Evolutionary conservation across 2,888 invertebrate genomes (phyloP), one percentile per base, ranked within the genome.

Genomic region (Melanostoma mellinum): DNA sequence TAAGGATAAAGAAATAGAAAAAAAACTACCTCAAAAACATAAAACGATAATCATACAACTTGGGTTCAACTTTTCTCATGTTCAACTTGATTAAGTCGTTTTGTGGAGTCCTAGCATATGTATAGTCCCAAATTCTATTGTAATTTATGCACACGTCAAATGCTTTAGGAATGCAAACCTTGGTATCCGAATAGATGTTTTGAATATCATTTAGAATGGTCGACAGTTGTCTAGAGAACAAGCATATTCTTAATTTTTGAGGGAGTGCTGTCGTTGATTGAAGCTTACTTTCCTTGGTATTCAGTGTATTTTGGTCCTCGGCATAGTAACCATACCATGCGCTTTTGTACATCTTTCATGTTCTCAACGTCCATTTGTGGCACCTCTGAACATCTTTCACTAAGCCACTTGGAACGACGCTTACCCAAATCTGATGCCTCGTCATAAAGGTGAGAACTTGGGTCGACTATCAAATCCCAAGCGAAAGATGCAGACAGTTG

Each of bases 291-390:
- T 6, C 93, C 92, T 88, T 94, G 93, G 58, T 92, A 88, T 53
- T 91, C 90, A 3, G 92, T 92, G 87, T 92, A 94, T 68, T 91
- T 92, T 0, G 94, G 94, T 50, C 94, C 95, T 86, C 94, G 91
- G 87, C 95, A 95, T 50, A 95, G 86, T 8, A 95, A 89, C 89
- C 93, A 93, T 63, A 93, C 88, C 91, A 93, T 93, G 78, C 94
- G 91, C 56, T 87, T 88, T 84, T 93, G 79, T 8, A 48, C 38
- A 9, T 36, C 56, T 2, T 52, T 85, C 58, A 67, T 88, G 79
- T 73, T 75, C 3, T 87, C 86, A 50, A 88, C 67, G 67, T 86
- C 86, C 20, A 71, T 48, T 10, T 85, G 53, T 9, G 68, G 44
- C 4, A 85, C 80, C 36, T 87, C 86, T 2, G 86, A 86, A 80